phyloP scores from a whole-genome alignment of 2,113 vertebrate genomes.

The Camelus dromedarius region DNA sequence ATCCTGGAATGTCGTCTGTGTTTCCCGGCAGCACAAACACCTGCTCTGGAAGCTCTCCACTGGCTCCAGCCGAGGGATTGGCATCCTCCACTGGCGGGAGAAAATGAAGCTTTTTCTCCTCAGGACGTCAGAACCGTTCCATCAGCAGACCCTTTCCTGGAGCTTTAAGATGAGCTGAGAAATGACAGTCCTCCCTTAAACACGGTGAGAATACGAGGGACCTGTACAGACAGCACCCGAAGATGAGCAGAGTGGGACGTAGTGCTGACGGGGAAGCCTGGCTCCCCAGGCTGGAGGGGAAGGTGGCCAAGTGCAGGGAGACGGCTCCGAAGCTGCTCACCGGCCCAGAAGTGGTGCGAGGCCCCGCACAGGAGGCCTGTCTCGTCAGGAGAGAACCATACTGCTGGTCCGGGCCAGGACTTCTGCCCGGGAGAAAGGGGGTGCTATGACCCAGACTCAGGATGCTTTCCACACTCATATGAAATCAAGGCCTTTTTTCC shows the following conservation, averaged over 20 bases:
- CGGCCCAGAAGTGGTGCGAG: fast-evolving
- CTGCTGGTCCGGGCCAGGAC: neutral
- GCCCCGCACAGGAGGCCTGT: fast-evolving
- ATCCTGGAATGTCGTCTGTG: neutral
- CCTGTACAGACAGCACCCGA: neutral
- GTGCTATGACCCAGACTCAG: neutral
- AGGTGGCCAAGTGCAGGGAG: fast-evolving
- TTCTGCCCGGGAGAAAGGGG: too few relatives aligned
- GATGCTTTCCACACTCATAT: neutral
- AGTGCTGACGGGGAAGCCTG: neutral
- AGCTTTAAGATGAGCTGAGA: neutral
- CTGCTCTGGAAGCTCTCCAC: neutral
- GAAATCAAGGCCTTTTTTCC: neutral
- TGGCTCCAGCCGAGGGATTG: neutral
- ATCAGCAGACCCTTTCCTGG: neutral
- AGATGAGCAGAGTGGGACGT: fast-evolving
- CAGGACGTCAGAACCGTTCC: neutral
- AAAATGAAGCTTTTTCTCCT: neutral
- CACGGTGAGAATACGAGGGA: neutral
- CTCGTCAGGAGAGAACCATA: neutral
- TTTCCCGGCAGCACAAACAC: fast-evolving
- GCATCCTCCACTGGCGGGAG: neutral
- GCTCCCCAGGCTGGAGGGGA: neutral
- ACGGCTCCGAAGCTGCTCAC: fast-evolving
- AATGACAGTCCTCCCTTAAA: neutral